Evolutionary conservation across 2,888 invertebrate genomes (phyloP).

Genomic region (Trisateles emortualis): DNA sequence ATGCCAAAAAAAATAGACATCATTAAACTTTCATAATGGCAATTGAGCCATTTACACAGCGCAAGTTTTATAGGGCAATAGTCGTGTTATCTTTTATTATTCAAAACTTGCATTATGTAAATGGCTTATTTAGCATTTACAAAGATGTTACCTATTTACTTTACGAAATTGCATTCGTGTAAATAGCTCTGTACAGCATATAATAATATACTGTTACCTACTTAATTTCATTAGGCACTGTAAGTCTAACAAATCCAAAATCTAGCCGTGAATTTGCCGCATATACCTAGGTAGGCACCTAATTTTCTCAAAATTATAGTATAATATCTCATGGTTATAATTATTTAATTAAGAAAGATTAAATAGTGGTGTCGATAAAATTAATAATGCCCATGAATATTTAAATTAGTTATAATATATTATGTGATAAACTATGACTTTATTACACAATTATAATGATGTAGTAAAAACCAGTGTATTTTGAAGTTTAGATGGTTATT

Average conservation of each 20-base stretch:
- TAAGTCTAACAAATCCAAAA: background rate
- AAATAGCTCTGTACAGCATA: too few species aligned
- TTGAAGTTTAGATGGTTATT: slow-evolving; percentile 27
- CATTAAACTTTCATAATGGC: too few species aligned
- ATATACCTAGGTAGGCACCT: too few species aligned
- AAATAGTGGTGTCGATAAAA: background rate
- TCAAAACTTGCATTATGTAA: too few species aligned
- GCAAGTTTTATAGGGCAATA: too few species aligned
- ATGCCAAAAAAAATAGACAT: too few species aligned
- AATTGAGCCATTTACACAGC: too few species aligned
- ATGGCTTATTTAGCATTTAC: too few species aligned
- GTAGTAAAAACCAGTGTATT: slow-evolving; percentile 43
- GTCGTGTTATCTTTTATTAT: too few species aligned
- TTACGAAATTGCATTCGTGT: too few species aligned
- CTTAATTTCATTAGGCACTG: slow-evolving; percentile 11
- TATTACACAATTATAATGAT: background rate
- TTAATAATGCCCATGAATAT: slow-evolving; percentile 1
- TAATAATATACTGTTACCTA: slow-evolving; percentile 12
- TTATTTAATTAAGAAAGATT: background rate
- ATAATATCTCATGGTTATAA: background rate
- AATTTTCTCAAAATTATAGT: background rate
- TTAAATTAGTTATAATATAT: slow-evolving; percentile 2
- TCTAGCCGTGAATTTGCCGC: background rate
- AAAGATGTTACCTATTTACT: too few species aligned
- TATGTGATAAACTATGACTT: slow-evolving; percentile 35